Percentiles rank a stretch among this genome's conserved stretches.
phyloP scores from a whole-genome alignment of 1,140 invertebrate species.

The Apolygus lucorum region DNA sequence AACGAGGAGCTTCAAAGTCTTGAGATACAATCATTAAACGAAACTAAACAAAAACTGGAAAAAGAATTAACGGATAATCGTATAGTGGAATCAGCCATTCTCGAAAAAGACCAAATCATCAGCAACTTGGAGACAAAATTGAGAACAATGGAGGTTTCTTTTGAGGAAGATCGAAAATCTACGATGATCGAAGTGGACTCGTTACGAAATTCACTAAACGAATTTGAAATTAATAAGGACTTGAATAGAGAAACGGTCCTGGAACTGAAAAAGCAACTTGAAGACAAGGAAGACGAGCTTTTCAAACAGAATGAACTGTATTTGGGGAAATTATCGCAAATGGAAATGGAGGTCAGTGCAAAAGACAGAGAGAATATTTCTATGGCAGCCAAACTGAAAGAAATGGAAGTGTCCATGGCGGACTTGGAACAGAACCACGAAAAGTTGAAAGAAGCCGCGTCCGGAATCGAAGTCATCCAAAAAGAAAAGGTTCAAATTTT shows the following conservation, averaged over 20 bases:
- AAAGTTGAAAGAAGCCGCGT: neutral
- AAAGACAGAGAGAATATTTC: neutral
- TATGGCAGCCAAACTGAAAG: neutral
- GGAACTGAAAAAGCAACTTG: slow-evolving; percentile 25
- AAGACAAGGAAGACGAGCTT: slow-evolving; percentile 23
- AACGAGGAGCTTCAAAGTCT: neutral
- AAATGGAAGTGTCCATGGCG: neutral
- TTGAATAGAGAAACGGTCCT: slow-evolving; percentile 21
- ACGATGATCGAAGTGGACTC: neutral
- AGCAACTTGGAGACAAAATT: neutral
- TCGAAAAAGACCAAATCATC: slow-evolving; percentile 4
- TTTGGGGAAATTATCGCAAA: slow-evolving; percentile 4
- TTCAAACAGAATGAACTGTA: slow-evolving; percentile 14
- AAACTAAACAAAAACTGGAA: neutral
- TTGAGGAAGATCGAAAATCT: neutral
- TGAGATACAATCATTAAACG: neutral
- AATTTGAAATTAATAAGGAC: slow-evolving; percentile 27
- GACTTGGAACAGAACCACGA: neutral
- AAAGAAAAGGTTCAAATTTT: neutral
- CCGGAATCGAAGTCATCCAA: neutral
- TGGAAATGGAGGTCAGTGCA: slow-evolving; percentile 5
- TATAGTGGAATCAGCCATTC: neutral
- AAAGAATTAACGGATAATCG: neutral
- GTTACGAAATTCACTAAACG: neutral
- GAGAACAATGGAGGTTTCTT: neutral